Conservation (phyloP, 1,140 invertebrate genomes). For the Aplysia californica region DNA sequence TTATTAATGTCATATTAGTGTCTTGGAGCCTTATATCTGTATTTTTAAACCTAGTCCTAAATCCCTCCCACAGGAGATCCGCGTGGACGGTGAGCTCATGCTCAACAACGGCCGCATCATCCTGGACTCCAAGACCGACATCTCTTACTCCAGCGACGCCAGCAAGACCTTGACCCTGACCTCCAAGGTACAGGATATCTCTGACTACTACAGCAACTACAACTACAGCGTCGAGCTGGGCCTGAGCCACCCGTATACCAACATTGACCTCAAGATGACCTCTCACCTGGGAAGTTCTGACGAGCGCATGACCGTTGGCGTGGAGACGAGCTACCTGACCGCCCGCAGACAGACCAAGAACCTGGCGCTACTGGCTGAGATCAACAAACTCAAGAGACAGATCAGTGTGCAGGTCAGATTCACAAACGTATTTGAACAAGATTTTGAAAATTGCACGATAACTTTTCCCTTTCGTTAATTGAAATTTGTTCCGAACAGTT, state of each 20-base stretch:
- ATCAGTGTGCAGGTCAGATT: constrained; percentile 16
- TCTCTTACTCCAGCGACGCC: constrained; percentile 53
- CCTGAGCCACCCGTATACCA: constrained; percentile 5
- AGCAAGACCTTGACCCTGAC: constrained; percentile 55
- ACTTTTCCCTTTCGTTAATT: too few relatives aligned
- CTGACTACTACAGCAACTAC: neutral
- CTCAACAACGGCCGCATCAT: constrained; percentile 37
- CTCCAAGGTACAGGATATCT: constrained; percentile 51
- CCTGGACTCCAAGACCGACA: constrained; percentile 54
- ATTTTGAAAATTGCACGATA: too few relatives aligned
- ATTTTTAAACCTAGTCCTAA: neutral
- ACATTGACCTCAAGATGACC: constrained; percentile 20
- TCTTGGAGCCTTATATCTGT: too few relatives aligned
- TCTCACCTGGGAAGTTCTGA: constrained; percentile 7
- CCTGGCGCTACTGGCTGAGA: constrained; percentile 18
- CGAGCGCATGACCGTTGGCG: neutral
- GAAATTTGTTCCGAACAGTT: too few relatives aligned
- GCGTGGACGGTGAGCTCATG: constrained; percentile 38
- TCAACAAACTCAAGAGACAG: constrained; percentile 20
- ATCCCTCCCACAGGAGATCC: too few relatives aligned
- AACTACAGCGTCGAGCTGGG: constrained; percentile 23
- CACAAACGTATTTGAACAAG: too few relatives aligned
- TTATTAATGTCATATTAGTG: too few relatives aligned
- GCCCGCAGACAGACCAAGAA: constrained; percentile 14
- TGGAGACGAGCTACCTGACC: constrained; percentile 6